These are phyloP conservation scores for Meandrina meandrites DNA, from an alignment of 92 coral and sea anemone genomes.

Conservation along the genomic window DNA sequence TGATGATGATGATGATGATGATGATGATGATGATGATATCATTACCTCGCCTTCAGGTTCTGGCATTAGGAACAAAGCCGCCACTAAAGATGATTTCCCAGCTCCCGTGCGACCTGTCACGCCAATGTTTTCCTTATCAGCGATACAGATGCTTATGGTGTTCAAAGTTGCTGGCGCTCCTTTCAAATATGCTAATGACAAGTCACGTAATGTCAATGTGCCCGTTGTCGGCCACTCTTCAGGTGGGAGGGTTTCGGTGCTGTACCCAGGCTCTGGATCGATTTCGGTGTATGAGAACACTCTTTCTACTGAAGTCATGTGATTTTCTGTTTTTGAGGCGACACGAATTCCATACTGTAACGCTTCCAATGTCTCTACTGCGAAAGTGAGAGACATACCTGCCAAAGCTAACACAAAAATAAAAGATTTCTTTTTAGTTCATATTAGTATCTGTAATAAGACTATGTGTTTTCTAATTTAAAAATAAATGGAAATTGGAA, in stretches of 20 bases:
- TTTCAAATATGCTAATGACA: conserved; percentile 22
- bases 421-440: not conserved
- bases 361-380: not conserved
- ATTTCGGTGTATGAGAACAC: conserved; percentile 22
- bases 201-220: not conserved
- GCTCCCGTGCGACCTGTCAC: conserved; percentile 46
- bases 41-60: conserved; percentile 40
- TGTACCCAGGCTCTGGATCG: conserved; percentile 39
- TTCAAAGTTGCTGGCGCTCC: conserved; percentile 22
- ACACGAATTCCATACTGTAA: conserved; percentile 21
- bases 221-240: conserved; percentile 31
- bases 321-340: conserved; percentile 29
- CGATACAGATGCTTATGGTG: conserved; percentile 5
- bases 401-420: conserved; percentile 46
- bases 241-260: conserved; percentile 22
- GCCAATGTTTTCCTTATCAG: conserved; percentile 44
- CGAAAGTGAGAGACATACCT: conserved; percentile 44
- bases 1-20: too few species aligned
- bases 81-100: conserved; percentile 40
- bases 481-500: too few species aligned
- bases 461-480: not conserved
- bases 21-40: not conserved
- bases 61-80: conserved; percentile 46
- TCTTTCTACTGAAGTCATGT: conserved; percentile 40
- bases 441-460: not conserved